Evolutionary conservation across 1,140 invertebrate genomes (phyloP).

Genomic region (Drosophila pectinifera): DNA sequence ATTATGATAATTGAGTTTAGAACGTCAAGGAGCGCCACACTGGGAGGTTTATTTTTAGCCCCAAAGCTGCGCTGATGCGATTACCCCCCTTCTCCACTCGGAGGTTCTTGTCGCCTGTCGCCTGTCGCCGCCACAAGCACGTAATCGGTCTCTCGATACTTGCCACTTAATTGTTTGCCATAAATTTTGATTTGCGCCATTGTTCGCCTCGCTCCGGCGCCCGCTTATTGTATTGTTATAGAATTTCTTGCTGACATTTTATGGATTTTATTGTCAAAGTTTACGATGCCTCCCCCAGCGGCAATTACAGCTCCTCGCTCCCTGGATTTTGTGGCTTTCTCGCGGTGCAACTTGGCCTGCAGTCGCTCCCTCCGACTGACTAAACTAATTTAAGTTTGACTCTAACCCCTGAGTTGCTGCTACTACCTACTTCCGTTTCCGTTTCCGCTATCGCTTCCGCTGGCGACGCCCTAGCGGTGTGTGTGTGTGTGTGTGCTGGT

Average conservation of each 20-base stretch:
- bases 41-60: conserved; percentile 24
- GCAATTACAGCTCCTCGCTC: conserved; percentile 28
- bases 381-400: conserved; percentile 58
- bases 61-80: conserved; percentile 31
- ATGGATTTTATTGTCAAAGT: conserved; percentile 56
- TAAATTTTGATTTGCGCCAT: conserved; percentile 67
- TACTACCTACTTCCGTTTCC: conserved; percentile 20
- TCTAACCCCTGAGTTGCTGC: not conserved
- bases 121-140: conserved; percentile 26
- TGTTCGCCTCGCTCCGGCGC: no score
- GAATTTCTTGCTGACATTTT: conserved; percentile 50
- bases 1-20: conserved; percentile 57
- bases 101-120: no score
- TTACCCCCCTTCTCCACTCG: no score
- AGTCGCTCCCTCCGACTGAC: conserved; percentile 17
- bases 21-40: no score
- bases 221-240: conserved; percentile 9
- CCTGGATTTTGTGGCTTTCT: conserved; percentile 4
- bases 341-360: conserved; percentile 30
- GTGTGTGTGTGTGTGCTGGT: not conserved
- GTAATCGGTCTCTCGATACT: conserved; percentile 54
- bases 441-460: conserved; percentile 11
- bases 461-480: conserved; percentile 34
- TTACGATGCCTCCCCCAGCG: conserved; percentile 36
- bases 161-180: conserved; percentile 66